These are phyloP conservation scores for Nycteola revayana DNA, from an alignment of 2,888 invertebrate genomes.

Conservation along the genomic window DNA sequence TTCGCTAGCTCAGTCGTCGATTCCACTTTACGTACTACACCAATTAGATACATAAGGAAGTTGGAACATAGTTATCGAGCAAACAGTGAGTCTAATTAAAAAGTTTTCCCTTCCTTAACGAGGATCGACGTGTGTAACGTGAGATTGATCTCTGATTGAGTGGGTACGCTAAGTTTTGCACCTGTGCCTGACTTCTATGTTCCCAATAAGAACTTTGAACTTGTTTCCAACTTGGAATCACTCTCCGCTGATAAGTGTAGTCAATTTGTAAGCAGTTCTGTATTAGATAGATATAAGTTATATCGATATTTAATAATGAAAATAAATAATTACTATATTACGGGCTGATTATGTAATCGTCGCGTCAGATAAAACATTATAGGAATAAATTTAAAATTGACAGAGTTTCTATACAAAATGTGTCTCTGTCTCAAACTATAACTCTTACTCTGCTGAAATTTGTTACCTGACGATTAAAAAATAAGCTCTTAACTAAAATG, in stretches of 20 bases:
- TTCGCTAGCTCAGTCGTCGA: slow-evolving; percentile 11
- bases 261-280: slow-evolving; percentile 18
- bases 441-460: too few relatives aligned
- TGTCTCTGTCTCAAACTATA: too few relatives aligned
- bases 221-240: slow-evolving; percentile 29
- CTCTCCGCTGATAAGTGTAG: slow-evolving; percentile 29
- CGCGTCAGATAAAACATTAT: too few relatives aligned
- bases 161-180: slow-evolving; percentile 24
- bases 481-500: too few relatives aligned
- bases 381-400: too few relatives aligned
- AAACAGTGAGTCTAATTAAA: slow-evolving; percentile 44
- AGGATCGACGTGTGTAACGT: slow-evolving; percentile 38
- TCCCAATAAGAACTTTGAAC: slow-evolving; percentile 18
- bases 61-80: slow-evolving; percentile 30
- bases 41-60: slow-evolving; percentile 37
- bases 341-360: too few relatives aligned
- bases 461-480: too few relatives aligned
- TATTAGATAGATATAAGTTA: too few relatives aligned
- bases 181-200: slow-evolving; percentile 24
- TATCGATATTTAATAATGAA: too few relatives aligned
- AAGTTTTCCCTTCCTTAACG: slow-evolving; percentile 40
- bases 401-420: too few relatives aligned
- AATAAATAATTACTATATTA: too few relatives aligned
- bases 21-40: slow-evolving; percentile 30
- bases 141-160: slow-evolving; percentile 41